phyloP scores from a whole-genome alignment of 2,888 invertebrate species.

The Ormia ochracea region DNA sequence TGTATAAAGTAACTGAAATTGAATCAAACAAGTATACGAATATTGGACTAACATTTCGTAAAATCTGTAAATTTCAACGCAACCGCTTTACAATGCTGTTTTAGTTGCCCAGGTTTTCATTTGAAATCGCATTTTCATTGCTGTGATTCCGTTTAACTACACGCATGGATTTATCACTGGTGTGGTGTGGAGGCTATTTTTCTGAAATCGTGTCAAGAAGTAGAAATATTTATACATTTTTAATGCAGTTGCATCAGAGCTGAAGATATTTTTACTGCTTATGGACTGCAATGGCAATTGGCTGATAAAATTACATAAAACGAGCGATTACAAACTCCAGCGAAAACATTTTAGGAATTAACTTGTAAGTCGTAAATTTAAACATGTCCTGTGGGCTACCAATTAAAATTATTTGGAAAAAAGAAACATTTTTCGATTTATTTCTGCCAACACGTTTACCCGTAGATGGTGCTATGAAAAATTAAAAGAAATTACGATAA shows the following conservation, averaged over 20 bases:
- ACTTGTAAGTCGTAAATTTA: constrained; percentile 1
- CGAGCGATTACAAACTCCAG: neutral
- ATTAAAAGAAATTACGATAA: constrained; percentile 15
- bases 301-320: constrained; percentile 46
- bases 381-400: constrained; percentile 45
- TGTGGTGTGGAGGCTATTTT: neutral
- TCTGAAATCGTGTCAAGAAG: neutral
- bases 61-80: constrained; percentile 24
- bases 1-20: constrained; percentile 19
- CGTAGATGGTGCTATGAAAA: constrained; percentile 1
- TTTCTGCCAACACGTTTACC: constrained; percentile 6
- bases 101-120: neutral
- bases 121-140: neutral
- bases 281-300: constrained; percentile 22
- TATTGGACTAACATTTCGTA: neutral
- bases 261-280: neutral
- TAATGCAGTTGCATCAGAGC: constrained; percentile 49
- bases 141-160: neutral
- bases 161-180: constrained; percentile 2
- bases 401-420: constrained; percentile 33
- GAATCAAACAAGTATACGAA: no score
- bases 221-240: neutral
- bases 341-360: neutral
- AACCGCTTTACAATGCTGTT: constrained; percentile 34
- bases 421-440: constrained; percentile 6